Percentiles rank a stretch among this genome's conserved stretches.
Conservation (phyloP, 1,140 invertebrate species). For the Panagrolaimus sp. region DNA sequence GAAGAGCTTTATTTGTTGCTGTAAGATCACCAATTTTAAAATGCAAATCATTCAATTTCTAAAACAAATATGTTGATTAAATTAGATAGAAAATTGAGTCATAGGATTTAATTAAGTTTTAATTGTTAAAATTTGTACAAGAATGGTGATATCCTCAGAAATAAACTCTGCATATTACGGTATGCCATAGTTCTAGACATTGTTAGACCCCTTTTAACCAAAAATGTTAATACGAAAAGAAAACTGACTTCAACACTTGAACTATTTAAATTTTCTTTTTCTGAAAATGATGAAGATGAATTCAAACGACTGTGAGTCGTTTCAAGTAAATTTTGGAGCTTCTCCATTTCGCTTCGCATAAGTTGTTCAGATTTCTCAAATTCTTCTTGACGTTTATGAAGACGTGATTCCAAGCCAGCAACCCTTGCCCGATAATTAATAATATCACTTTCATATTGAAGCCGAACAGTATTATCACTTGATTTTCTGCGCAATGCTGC, state of each 20-base stretch:
- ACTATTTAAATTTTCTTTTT: not conserved
- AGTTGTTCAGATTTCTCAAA: not conserved
- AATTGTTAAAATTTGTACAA: too few species aligned
- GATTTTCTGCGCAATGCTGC: not conserved
- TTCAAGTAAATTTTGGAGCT: not conserved
- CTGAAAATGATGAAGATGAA: not conserved
- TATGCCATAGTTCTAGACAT: too few species aligned
- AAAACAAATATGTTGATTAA: too few species aligned
- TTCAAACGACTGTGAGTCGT: not conserved
- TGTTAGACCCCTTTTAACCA: too few species aligned
- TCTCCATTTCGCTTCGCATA: not conserved
- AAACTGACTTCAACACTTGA: not conserved
- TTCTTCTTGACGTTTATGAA: not conserved
- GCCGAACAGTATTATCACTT: not conserved
- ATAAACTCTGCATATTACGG: too few species aligned
- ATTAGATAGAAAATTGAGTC: too few species aligned
- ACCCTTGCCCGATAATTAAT: not conserved
- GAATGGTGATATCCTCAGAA: too few species aligned
- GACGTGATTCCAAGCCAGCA: not conserved
- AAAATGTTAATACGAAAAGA: too few species aligned
- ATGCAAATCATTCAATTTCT: not conserved
- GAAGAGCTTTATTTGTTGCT: not conserved
- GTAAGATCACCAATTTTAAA: constrained; percentile 2
- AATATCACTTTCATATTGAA: not conserved
- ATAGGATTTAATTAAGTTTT: too few species aligned